Percentiles rank a stretch among this genome's conserved stretches.
These are phyloP conservation scores for Pao palembangensis DNA, from an alignment of 2,113 vertebrate species.

Conservation along the genomic window DNA sequence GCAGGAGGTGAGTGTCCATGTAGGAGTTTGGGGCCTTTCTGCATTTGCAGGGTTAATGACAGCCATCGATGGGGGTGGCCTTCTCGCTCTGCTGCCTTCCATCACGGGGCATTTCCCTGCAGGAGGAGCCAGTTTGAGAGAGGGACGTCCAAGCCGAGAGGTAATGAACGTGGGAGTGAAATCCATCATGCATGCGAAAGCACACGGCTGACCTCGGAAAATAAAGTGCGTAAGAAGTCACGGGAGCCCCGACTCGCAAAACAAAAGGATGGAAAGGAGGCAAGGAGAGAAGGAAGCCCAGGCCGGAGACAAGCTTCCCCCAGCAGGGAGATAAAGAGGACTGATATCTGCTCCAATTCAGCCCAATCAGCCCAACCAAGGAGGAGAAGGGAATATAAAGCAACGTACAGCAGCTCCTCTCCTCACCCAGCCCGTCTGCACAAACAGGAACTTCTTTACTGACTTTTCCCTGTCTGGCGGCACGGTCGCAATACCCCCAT, in stretches of 20 bases:
- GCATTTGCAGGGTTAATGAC: conserved; percentile 69
- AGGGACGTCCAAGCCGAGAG: conserved; percentile 55
- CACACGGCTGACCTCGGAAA: conserved; percentile 69
- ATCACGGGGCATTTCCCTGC: conserved; percentile 49
- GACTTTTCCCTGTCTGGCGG: conserved; percentile 29
- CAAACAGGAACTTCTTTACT: conserved; percentile 46
- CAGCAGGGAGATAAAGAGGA: conserved; percentile 77
- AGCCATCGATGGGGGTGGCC: conserved; percentile 47
- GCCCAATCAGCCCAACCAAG: too few relatives aligned
- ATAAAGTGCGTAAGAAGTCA: conserved; percentile 67
- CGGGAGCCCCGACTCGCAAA: conserved; percentile 65
- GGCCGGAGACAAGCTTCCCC: conserved; percentile 59
- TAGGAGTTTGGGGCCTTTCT: conserved; percentile 43
- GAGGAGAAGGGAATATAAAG: conserved; percentile 56
- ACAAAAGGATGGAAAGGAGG: conserved; percentile 67
- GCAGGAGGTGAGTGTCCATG: conserved; percentile 28
- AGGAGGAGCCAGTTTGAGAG: conserved; percentile 44
- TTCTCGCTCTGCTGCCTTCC: conserved; percentile 50
- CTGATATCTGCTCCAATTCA: conserved; percentile 71
- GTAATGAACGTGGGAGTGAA: conserved; percentile 75
- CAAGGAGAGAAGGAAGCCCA: conserved; percentile 67
- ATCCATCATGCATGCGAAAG: conserved; percentile 78
- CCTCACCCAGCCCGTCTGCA: conserved; percentile 61
- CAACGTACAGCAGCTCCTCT: conserved; percentile 49
- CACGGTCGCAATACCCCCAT: conserved; percentile 49